Conservation (phyloP, 2,888 invertebrate species). For the Lingula anatina region DNA sequence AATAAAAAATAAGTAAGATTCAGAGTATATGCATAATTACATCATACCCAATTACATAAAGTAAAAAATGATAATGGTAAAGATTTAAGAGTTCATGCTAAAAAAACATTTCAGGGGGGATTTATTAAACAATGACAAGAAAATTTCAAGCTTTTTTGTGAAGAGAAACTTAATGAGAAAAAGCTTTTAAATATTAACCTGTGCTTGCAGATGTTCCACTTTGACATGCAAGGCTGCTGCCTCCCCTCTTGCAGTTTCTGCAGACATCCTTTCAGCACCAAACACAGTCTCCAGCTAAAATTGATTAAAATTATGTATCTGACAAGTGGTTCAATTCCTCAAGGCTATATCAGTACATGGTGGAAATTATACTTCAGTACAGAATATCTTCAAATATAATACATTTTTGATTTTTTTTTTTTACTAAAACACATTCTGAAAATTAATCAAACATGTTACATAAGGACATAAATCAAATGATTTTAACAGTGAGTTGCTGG, state of each 20-base stretch:
- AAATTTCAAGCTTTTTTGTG: too few species aligned
- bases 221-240: constrained; percentile 37
- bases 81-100: background rate
- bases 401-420: background rate
- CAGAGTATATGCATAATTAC: background rate
- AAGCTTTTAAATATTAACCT: constrained; percentile 20
- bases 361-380: too few species aligned
- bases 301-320: too few species aligned
- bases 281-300: constrained; percentile 33
- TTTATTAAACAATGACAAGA: too few species aligned
- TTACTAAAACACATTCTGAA: background rate
- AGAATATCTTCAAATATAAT: too few species aligned
- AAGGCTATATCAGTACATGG: too few species aligned
- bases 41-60: background rate
- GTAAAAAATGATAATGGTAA: background rate
- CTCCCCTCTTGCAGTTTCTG: constrained; percentile 36
- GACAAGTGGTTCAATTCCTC: too few species aligned
- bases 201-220: constrained; percentile 34
- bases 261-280: constrained; percentile 26
- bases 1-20: background rate
- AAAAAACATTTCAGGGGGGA: too few species aligned
- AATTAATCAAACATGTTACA: background rate
- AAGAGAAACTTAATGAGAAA: too few species aligned
- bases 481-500: too few species aligned
- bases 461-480: too few species aligned